phyloP scores from a whole-genome alignment of 2,888 invertebrate species.

The Hoplodrina blanda region DNA sequence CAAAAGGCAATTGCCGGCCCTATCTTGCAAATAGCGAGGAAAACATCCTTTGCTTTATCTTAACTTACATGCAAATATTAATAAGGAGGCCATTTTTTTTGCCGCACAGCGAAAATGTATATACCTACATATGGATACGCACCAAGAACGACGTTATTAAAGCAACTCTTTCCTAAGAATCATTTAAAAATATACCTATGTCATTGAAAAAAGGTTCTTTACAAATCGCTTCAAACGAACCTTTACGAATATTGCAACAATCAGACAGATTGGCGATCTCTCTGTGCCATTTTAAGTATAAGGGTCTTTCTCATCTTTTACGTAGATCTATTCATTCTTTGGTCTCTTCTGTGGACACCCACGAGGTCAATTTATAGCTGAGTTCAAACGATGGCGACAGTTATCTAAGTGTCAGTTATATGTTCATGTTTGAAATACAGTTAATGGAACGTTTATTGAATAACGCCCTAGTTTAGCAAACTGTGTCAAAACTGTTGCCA shows the following conservation, averaged over 20 bases:
- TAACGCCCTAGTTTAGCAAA: constrained; percentile 43
- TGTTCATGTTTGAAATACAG: constrained; percentile 34
- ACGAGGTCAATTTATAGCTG: constrained; percentile 12
- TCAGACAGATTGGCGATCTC: constrained; percentile 30
- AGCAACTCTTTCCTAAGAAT: constrained; percentile 2
- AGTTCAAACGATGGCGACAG: constrained; percentile 28
- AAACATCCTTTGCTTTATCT: constrained; percentile 1
- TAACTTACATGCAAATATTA: not conserved
- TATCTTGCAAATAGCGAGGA: not conserved
- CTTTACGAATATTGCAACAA: constrained; percentile 33
- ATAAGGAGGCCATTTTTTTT: not conserved
- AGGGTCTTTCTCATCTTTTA: constrained; percentile 12
- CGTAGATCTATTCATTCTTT: constrained; percentile 14
- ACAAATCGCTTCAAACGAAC: constrained; percentile 37
- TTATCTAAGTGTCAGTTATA: constrained; percentile 25
- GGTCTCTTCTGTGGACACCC: constrained; percentile 6
- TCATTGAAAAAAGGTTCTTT: constrained; percentile 27
- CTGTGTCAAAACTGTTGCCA: constrained; percentile 36
- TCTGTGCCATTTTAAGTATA: constrained; percentile 22
- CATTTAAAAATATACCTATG: constrained; percentile 9
- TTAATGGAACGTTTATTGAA: constrained; percentile 41
- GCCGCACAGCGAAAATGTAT: not conserved
- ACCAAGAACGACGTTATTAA: constrained; percentile 9
- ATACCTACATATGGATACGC: not conserved
- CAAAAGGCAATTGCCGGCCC: not conserved